These are phyloP conservation scores for Anastatus disparis DNA, from an alignment of 1,140 invertebrate species.

Conservation along the genomic window DNA sequence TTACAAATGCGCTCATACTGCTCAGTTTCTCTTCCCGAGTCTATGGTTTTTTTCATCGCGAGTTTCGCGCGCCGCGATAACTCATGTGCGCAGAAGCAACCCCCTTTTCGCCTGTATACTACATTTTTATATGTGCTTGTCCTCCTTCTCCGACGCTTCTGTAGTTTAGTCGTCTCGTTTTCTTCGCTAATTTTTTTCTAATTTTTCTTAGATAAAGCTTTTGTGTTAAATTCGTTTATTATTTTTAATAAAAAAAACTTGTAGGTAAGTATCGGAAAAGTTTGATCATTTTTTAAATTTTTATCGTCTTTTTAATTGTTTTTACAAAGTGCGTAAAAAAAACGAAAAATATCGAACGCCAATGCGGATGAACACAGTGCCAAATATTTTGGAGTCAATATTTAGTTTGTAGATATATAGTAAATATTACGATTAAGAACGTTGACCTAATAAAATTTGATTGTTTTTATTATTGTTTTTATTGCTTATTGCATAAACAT, in stretches of 20 bases:
- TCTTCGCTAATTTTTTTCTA: slow-evolving; percentile 8
- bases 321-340: no score
- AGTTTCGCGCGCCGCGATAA: no score
- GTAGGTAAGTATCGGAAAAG: slow-evolving; percentile 4
- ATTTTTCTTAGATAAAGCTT: neutral
- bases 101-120: no score
- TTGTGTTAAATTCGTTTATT: slow-evolving; percentile 11
- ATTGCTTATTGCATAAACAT: no score
- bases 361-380: neutral
- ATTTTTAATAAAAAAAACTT: neutral
- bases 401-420: no score
- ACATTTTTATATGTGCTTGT: neutral
- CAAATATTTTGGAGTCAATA: slow-evolving; percentile 7
- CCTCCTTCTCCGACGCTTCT: slow-evolving; percentile 9
- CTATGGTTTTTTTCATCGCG: no score
- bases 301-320: neutral
- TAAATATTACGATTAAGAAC: no score
- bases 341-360: neutral
- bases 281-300: neutral
- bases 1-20: no score
- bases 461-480: no score
- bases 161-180: slow-evolving; percentile 25
- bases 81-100: no score
- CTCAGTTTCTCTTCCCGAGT: no score
- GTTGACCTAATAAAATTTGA: no score